A percentile compares a stretch with the other conserved stretches of the same genome.
These are phyloP conservation scores for Abscondita cerata DNA, from an alignment of 2,888 invertebrate genomes.

Conservation along the genomic window DNA sequence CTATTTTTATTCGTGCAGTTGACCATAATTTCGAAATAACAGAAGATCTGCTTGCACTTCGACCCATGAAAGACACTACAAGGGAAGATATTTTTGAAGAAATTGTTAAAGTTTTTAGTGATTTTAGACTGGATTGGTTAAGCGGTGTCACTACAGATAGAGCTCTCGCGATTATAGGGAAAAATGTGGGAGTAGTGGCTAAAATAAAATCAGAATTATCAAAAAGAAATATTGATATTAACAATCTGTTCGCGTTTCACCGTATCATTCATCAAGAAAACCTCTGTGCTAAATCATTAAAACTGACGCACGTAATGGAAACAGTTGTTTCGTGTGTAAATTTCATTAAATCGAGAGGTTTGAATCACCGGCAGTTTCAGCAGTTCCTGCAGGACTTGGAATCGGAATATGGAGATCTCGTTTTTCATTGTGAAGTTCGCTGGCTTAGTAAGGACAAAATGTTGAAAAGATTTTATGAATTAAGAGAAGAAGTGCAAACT, in stretches of 20 bases:
- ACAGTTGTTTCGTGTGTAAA: too few relatives aligned
- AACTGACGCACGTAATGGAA: too few relatives aligned
- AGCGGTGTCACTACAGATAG: too few relatives aligned
- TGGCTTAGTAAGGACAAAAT: too few relatives aligned
- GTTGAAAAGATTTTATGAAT: slow-evolving; percentile 23
- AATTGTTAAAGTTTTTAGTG: too few relatives aligned
- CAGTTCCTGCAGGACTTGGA: slow-evolving; percentile 31
- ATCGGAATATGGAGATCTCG: slow-evolving; percentile 34
- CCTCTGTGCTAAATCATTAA: too few relatives aligned
- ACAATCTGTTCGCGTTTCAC: slow-evolving; percentile 33
- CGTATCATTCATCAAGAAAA: too few relatives aligned
- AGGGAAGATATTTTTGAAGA: slow-evolving; percentile 32
- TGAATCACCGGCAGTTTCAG: slow-evolving; percentile 30
- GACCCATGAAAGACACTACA: slow-evolving; percentile 13
- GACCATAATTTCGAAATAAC: slow-evolving; percentile 5
- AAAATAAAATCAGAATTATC: too few relatives aligned
- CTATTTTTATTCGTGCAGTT: too few relatives aligned
- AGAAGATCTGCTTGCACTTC: slow-evolving; percentile 22
- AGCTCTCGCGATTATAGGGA: slow-evolving; percentile 31
- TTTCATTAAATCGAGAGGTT: slow-evolving; percentile 37
- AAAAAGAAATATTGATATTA: slow-evolving; percentile 27
- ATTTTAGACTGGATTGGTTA: too few relatives aligned
- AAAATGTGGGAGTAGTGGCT: slow-evolving; percentile 30
- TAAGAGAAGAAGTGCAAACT: slow-evolving; percentile 17
- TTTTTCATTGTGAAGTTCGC: too few relatives aligned